Evolutionary conservation across 1,140 invertebrate species (phyloP).

Genomic region (Drosophila pseudoananassae): DNA sequence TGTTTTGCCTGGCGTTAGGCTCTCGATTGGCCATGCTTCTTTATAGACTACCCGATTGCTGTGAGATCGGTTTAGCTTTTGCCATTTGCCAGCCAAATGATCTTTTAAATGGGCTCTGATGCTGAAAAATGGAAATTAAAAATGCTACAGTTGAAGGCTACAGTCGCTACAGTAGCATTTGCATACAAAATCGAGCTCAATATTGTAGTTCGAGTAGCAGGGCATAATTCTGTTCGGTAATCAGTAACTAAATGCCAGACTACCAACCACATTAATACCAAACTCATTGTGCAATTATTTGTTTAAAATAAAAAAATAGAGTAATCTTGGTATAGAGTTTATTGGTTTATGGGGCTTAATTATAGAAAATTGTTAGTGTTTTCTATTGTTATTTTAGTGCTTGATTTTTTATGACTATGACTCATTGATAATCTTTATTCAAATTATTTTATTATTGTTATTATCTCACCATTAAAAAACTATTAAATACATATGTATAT

Average conservation of each 20-base stretch:
- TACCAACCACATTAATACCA: neutral
- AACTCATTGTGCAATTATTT: neutral
- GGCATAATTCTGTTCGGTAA: constrained; percentile 32
- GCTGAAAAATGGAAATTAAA: constrained; percentile 41
- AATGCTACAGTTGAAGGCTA: constrained; percentile 50
- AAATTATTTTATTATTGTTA: neutral
- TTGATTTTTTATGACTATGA: too few species aligned
- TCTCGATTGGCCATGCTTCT: constrained; percentile 54
- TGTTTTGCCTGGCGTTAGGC: constrained; percentile 53
- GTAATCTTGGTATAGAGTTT: neutral
- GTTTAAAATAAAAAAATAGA: neutral
- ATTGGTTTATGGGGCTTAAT: too few species aligned
- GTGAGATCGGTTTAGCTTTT: constrained; percentile 45
- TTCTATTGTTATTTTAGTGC: too few species aligned
- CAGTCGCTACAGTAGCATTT: constrained; percentile 31
- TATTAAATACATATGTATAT: too few species aligned
- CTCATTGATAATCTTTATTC: too few species aligned
- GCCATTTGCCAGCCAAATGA: constrained; percentile 52
- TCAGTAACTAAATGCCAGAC: constrained; percentile 33
- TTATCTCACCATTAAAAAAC: too few species aligned
- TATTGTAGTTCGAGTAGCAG: constrained; percentile 14
- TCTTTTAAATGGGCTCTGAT: constrained; percentile 41
- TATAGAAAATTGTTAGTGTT: too few species aligned
- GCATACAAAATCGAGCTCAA: constrained; percentile 35
- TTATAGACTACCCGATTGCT: constrained; percentile 14